Percentiles rank a stretch among this genome's conserved stretches.
Evolutionary conservation across 1,140 invertebrate species (phyloP).

Genomic region (Leptonema lineaticorne): DNA sequence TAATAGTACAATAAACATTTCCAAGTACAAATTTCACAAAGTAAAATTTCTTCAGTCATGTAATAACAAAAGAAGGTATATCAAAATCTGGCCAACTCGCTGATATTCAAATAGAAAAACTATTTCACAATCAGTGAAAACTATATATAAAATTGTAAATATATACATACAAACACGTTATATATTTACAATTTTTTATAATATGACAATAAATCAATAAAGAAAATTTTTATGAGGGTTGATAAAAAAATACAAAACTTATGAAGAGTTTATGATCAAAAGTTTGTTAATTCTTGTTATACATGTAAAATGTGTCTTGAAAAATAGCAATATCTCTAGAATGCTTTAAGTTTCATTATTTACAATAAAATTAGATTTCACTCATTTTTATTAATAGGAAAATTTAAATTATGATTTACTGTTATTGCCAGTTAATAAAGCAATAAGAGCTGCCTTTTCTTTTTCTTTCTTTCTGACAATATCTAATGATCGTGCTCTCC

Average conservation of each 20-base stretch:
- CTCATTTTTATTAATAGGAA: not conserved
- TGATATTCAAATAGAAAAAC: too few species aligned
- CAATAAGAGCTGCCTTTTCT: conserved; percentile 78
- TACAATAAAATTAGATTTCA: too few species aligned
- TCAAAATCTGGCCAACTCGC: not conserved
- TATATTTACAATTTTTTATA: too few species aligned
- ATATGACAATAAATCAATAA: too few species aligned
- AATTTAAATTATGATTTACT: conserved; percentile 27
- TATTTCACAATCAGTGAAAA: too few species aligned
- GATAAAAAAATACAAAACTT: too few species aligned
- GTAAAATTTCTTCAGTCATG: not conserved
- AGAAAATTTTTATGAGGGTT: too few species aligned
- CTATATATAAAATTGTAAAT: too few species aligned
- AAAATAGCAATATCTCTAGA: not conserved
- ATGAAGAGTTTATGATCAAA: too few species aligned
- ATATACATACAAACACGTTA: too few species aligned
- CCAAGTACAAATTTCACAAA: not conserved
- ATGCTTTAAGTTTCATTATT: not conserved
- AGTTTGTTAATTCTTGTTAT: not conserved
- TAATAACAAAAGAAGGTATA: not conserved
- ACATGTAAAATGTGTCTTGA: not conserved
- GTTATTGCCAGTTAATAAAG: conserved; percentile 62
- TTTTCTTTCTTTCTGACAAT: conserved; percentile 94
- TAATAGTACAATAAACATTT: too few species aligned
- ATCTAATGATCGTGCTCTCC: conserved; percentile 93